phyloP scores from a whole-genome alignment of 2,113 vertebrate species.

The Telmatochromis sp. region DNA sequence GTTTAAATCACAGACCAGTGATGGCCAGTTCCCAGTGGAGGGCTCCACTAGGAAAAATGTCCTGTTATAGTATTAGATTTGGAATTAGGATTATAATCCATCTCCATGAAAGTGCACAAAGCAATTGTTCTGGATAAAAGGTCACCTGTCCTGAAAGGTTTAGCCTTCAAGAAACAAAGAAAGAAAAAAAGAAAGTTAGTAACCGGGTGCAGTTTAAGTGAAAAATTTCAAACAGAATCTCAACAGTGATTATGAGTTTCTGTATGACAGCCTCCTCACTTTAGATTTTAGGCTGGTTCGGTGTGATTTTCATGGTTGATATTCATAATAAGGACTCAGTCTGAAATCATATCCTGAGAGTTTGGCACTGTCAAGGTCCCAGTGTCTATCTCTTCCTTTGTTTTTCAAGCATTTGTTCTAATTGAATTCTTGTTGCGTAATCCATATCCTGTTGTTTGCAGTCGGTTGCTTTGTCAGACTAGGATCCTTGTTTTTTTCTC shows the following conservation, averaged over 20 bases:
- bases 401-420: slow-evolving; percentile 66
- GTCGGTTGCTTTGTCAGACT: slow-evolving; percentile 52
- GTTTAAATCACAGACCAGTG: not conserved
- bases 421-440: slow-evolving; percentile 72
- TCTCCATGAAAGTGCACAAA: not conserved
- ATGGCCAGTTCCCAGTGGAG: not conserved
- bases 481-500: slow-evolving; percentile 54
- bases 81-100: not conserved
- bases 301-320: slow-evolving; percentile 2
- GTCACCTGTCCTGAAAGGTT: not conserved
- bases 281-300: not conserved
- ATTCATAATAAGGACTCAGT: slow-evolving; percentile 23
- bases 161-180: not conserved
- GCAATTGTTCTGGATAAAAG: not conserved
- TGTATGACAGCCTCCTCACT: not conserved
- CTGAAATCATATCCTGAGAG: slow-evolving; percentile 61
- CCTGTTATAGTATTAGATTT: not conserved
- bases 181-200: not conserved
- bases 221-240: not conserved
- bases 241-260: not conserved
- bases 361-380: slow-evolving; percentile 39
- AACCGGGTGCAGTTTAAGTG: not conserved
- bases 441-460: slow-evolving; percentile 74
- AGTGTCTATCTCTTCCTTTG: slow-evolving; percentile 58
- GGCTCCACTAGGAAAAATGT: not conserved